phyloP scores from a whole-genome alignment of 2,888 invertebrate genomes.

The Parnassius apollo region DNA sequence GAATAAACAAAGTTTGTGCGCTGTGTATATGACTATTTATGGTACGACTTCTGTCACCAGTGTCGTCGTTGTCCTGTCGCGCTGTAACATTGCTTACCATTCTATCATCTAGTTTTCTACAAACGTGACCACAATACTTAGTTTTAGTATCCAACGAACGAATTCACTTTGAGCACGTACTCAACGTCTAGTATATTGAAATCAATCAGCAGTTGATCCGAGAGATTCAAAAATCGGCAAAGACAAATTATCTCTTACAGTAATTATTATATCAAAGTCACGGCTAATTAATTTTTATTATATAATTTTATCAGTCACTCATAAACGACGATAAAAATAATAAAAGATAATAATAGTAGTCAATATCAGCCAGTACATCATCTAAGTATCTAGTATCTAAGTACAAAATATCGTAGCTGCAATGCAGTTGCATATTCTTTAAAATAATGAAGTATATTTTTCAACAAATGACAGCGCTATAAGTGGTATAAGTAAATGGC shows the following conservation, averaged over 20 bases:
- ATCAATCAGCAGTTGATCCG: too few relatives aligned
- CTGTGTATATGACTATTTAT: slow-evolving; percentile 60
- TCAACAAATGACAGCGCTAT: slow-evolving; percentile 31
- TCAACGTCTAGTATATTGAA: too few relatives aligned
- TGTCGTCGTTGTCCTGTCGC: slow-evolving; percentile 36
- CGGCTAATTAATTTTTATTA: too few relatives aligned
- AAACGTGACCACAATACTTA: slow-evolving; percentile 31
- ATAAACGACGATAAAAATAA: too few relatives aligned
- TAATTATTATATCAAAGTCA: too few relatives aligned
- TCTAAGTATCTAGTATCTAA: neutral
- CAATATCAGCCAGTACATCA: neutral
- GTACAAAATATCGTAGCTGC: neutral
- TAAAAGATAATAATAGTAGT: too few relatives aligned
- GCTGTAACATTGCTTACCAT: slow-evolving; percentile 40
- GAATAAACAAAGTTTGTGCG: slow-evolving; percentile 32
- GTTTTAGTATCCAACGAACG: too few relatives aligned
- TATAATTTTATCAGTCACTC: too few relatives aligned
- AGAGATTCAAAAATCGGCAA: too few relatives aligned
- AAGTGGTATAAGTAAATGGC: slow-evolving; percentile 29
- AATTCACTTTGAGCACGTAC: too few relatives aligned
- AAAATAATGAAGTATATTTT: slow-evolving; percentile 29
- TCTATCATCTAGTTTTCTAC: slow-evolving; percentile 32
- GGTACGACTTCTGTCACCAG: slow-evolving; percentile 42
- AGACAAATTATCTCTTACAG: too few relatives aligned
- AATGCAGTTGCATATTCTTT: slow-evolving; percentile 2